Evolutionary conservation across 2,797 vertebrate genomes (phyloP).

Genomic region (Petrocephalus sullivani): DNA sequence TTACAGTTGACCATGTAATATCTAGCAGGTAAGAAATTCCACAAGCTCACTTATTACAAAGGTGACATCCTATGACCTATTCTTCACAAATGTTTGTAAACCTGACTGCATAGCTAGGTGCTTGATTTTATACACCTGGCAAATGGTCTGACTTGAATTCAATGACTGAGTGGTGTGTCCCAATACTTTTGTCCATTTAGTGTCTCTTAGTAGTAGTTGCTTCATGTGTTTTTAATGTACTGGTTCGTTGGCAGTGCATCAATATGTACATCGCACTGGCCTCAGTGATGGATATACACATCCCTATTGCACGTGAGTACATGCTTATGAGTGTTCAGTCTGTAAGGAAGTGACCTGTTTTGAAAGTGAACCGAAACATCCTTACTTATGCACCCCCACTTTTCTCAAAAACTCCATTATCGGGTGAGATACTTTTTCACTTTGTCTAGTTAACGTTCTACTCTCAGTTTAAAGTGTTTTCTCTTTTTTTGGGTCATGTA

Average conservation of each 20-base stretch:
- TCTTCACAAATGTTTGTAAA: not conserved
- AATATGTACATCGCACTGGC: not conserved
- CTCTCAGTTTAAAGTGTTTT: not conserved
- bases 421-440: not conserved
- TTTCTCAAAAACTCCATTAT: not conserved
- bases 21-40: not conserved
- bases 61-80: not conserved
- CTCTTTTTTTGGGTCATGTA: not conserved
- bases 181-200: not conserved
- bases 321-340: not conserved
- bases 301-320: not conserved
- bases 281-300: not conserved
- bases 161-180: not conserved
- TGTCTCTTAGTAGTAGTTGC: not conserved
- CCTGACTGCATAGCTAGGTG: not conserved
- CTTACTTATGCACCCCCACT: not conserved
- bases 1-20: not conserved
- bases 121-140: not conserved
- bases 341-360: conserved; percentile 25
- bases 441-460: not conserved
- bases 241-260: not conserved
- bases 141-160: not conserved
- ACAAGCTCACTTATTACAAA: not conserved
- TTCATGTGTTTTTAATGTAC: not conserved
- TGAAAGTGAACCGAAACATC: conserved; percentile 51